phyloP scores from a whole-genome alignment of 2,888 invertebrate species.

The Celastrina argiolus region DNA sequence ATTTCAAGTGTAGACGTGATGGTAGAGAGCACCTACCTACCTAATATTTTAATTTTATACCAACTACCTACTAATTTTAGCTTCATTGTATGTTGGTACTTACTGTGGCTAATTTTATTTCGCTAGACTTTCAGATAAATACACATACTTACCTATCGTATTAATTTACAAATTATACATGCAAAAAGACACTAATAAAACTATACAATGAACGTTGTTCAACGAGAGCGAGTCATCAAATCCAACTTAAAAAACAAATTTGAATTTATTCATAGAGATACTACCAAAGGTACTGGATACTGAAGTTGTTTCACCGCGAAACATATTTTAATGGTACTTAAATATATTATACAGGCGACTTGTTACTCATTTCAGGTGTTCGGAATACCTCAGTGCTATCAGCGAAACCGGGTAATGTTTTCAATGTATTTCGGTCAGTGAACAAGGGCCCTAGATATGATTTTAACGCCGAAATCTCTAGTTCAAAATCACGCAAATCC shows the following conservation, averaged over 20 bases:
- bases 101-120: no score
- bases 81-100: no score
- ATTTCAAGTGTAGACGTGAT: no score
- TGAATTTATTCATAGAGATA: slow-evolving; percentile 55
- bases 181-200: neutral
- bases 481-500: slow-evolving; percentile 38
- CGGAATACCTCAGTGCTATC: slow-evolving; percentile 47
- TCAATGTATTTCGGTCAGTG: slow-evolving; percentile 37
- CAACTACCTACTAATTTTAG: neutral
- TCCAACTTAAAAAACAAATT: slow-evolving; percentile 42
- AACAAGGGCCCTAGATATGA: slow-evolving; percentile 57
- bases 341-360: no score
- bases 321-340: no score
- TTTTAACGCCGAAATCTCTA: slow-evolving; percentile 44
- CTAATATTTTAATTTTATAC: no score
- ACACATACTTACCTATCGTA: neutral
- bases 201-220: slow-evolving; percentile 59
- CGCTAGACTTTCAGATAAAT: no score
- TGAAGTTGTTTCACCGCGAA: no score
- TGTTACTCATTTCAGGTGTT: slow-evolving; percentile 49
- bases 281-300: slow-evolving; percentile 52
- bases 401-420: slow-evolving; percentile 36
- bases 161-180: neutral
- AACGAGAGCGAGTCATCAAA: slow-evolving; percentile 45
- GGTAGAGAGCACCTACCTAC: no score